A percentile compares a stretch with the other conserved stretches of the same genome.
Conservation (phyloP, 2,113 vertebrate genomes). For the Lonchura striata region DNA sequence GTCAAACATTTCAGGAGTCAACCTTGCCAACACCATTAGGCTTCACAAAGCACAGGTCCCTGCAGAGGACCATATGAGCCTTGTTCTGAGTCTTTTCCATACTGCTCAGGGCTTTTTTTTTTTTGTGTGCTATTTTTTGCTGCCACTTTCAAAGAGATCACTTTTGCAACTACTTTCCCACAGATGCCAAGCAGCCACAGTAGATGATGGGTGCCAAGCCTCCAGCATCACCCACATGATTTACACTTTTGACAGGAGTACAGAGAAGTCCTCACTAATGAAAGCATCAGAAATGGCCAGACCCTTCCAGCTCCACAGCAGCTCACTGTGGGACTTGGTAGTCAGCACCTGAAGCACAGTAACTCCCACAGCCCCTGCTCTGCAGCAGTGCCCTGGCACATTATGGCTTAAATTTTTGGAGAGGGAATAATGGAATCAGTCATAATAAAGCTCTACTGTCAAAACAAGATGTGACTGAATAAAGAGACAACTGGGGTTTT, state of each 20-base stretch:
- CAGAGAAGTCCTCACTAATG: background rate
- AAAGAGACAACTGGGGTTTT: background rate
- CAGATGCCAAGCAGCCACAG: background rate
- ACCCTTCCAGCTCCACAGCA: background rate
- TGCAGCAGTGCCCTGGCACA: background rate
- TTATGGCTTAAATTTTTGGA: background rate
- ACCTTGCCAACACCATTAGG: background rate
- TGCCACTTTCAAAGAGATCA: background rate
- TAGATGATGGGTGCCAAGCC: background rate
- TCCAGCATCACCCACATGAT: background rate
- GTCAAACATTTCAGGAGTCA: background rate
- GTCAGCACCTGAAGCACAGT: background rate
- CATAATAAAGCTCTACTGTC: background rate
- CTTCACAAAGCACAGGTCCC: background rate
- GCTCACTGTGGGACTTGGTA: background rate
- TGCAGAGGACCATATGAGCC: background rate
- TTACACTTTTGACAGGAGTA: background rate
- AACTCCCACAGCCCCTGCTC: background rate
- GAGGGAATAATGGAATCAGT: background rate
- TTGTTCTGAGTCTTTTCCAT: background rate
- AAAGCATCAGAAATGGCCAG: background rate
- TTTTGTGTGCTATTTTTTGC: background rate
- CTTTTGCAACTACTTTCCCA: slow-evolving; percentile 20
- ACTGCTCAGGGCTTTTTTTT: background rate
- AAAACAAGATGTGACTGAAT: background rate